phyloP scores from a whole-genome alignment of 2,113 vertebrate species.

The Scomber scombrus region DNA sequence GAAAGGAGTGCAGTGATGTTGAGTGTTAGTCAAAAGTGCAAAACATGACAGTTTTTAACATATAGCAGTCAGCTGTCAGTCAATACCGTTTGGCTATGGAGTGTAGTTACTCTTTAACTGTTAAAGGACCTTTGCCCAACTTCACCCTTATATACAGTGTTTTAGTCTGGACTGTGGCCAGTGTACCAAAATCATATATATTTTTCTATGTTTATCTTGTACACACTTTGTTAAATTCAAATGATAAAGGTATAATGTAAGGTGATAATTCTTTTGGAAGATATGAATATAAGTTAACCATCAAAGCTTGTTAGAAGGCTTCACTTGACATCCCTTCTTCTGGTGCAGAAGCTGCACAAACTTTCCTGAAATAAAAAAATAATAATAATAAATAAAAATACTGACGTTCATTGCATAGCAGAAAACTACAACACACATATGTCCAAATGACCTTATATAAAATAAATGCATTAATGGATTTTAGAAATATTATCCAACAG shows the following conservation, averaged over 20 bases:
- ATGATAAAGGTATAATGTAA: too few species aligned
- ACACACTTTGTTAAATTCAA: too few species aligned
- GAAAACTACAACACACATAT: not conserved
- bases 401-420: not conserved
- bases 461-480: not conserved
- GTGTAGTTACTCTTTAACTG: slow-evolving; percentile 17
- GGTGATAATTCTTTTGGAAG: not conserved
- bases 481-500: not conserved
- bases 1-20: not conserved
- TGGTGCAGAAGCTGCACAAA: too few species aligned
- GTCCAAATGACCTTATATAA: not conserved
- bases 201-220: not conserved
- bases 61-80: not conserved
- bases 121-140: not conserved
- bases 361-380: slow-evolving; percentile 63
- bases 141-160: not conserved
- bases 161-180: too few species aligned
- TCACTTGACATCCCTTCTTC: not conserved
- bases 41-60: not conserved
- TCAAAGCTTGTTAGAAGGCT: slow-evolving; percentile 6
- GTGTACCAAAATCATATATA: too few species aligned
- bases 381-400: not conserved
- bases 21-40: not conserved
- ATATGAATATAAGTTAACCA: not conserved
- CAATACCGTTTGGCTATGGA: not conserved